Conservation (phyloP, 2,888 invertebrate species). For the Aspidiotus rigidus region DNA sequence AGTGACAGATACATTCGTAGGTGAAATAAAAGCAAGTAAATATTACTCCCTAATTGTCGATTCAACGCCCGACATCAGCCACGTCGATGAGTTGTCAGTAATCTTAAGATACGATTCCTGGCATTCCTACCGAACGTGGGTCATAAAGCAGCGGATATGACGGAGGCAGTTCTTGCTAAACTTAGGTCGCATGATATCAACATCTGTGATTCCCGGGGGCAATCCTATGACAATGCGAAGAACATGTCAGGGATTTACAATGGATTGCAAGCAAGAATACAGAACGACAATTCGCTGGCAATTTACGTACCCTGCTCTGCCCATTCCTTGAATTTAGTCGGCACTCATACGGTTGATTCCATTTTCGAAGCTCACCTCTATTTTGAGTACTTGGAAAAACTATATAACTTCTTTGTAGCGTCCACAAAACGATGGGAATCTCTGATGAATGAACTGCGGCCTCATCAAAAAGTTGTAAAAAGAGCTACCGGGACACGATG, state of each 20-base stretch:
- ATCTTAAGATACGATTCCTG: conserved; percentile 39
- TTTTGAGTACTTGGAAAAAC: background rate
- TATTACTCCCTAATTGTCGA: conserved; percentile 31
- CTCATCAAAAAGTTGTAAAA: too few species aligned
- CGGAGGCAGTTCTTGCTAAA: conserved; percentile 32
- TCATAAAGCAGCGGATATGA: conserved; percentile 41
- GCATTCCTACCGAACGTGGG: conserved; percentile 34
- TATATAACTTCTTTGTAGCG: background rate
- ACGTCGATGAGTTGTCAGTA: conserved; percentile 39
- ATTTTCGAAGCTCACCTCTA: background rate
- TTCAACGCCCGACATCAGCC: conserved; percentile 34
- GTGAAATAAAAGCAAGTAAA: conserved; percentile 25
- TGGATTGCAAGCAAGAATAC: conserved; percentile 40
- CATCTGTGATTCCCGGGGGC: conserved; percentile 39
- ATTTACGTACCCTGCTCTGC: conserved; percentile 39
- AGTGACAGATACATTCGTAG: background rate
- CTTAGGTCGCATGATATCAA: conserved; percentile 36
- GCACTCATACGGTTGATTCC: background rate
- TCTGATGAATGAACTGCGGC: too few species aligned
- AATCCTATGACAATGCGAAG: conserved; percentile 41
- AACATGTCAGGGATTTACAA: conserved; percentile 40
- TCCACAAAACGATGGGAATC: conserved; percentile 11
- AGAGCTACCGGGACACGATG: too few species aligned
- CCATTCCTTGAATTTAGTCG: conserved; percentile 39
- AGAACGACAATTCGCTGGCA: conserved; percentile 38